Conservation (phyloP, 2,888 invertebrate genomes). For the Cephalotes varians region DNA sequence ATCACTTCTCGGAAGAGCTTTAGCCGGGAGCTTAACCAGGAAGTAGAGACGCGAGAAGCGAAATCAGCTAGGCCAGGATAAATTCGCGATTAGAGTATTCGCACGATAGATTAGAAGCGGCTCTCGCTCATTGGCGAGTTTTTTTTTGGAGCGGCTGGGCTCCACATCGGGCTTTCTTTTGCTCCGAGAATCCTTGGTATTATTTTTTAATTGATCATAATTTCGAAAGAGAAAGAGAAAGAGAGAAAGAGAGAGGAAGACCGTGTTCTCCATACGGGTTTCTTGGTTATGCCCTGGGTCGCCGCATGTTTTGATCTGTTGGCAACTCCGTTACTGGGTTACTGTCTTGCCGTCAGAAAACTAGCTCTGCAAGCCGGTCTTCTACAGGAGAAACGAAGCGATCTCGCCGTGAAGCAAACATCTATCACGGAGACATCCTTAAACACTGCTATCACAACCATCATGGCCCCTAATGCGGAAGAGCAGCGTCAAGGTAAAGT, state of each 20-base stretch:
- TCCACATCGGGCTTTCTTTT: slow-evolving; percentile 49
- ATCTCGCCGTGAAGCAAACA: slow-evolving; percentile 85
- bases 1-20: slow-evolving; percentile 91
- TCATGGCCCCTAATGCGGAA: slow-evolving; percentile 88
- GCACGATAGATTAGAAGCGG: slow-evolving; percentile 60
- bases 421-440: slow-evolving; percentile 86
- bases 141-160: slow-evolving; percentile 11
- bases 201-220: not conserved
- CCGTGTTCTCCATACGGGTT: not conserved
- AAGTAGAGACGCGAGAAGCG: slow-evolving; percentile 34
- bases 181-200: slow-evolving; percentile 21
- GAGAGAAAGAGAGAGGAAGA: not conserved
- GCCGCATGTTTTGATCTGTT: slow-evolving; percentile 81
- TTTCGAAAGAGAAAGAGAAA: not conserved
- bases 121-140: slow-evolving; percentile 58
- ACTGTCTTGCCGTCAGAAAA: slow-evolving; percentile 80
- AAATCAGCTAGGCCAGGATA: slow-evolving; percentile 13
- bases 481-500: slow-evolving; percentile 86
- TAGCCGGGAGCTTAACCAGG: slow-evolving; percentile 73
- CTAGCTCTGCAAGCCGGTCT: slow-evolving; percentile 80
- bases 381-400: slow-evolving; percentile 74
- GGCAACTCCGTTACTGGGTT: slow-evolving; percentile 80
- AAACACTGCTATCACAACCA: slow-evolving; percentile 83
- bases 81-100: slow-evolving; percentile 35
- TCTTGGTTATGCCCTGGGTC: slow-evolving; percentile 82